These are phyloP conservation scores for Habroteleia sp. DNA, from an alignment of 2,888 invertebrate genomes.

Conservation along the genomic window DNA sequence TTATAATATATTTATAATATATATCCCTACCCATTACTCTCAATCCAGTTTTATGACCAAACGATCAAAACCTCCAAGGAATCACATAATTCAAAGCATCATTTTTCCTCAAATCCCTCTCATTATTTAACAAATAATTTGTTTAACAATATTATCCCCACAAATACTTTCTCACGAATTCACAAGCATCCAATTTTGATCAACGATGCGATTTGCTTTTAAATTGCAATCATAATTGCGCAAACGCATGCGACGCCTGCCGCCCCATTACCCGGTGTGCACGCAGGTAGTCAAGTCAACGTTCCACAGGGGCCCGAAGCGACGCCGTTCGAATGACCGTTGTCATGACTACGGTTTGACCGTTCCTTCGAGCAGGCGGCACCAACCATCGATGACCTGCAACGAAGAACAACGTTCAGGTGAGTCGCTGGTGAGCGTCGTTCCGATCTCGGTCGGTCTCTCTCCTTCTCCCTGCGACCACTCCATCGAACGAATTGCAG, in stretches of 20 bases:
- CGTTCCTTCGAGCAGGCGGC: conserved; percentile 45
- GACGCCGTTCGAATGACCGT: conserved; percentile 49
- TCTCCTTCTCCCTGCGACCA: conserved; percentile 29
- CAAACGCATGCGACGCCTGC: conserved; percentile 12
- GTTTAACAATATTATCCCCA: too few species aligned
- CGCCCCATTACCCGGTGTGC: conserved; percentile 17
- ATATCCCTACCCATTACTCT: too few species aligned
- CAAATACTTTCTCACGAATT: too few species aligned
- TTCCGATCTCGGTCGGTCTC: conserved; percentile 7
- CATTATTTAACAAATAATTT: too few species aligned
- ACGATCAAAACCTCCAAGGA: too few species aligned
- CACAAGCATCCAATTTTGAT: too few species aligned
- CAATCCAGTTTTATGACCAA: too few species aligned
- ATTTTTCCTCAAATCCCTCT: too few species aligned
- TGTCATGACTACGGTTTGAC: conserved; percentile 58
- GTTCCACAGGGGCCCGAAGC: conserved; percentile 2
- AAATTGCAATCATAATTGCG: not conserved
- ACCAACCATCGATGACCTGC: conserved; percentile 44
- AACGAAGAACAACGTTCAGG: conserved; percentile 41
- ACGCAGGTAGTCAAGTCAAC: conserved; percentile 19
- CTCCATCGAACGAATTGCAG: conserved; percentile 47
- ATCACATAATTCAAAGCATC: too few species aligned
- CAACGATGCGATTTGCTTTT: too few species aligned
- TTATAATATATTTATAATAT: too few species aligned
- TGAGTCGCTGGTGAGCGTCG: conserved; percentile 45